Evolutionary conservation across 2,888 invertebrate species (phyloP).

Genomic region (Tortrix viridana): DNA sequence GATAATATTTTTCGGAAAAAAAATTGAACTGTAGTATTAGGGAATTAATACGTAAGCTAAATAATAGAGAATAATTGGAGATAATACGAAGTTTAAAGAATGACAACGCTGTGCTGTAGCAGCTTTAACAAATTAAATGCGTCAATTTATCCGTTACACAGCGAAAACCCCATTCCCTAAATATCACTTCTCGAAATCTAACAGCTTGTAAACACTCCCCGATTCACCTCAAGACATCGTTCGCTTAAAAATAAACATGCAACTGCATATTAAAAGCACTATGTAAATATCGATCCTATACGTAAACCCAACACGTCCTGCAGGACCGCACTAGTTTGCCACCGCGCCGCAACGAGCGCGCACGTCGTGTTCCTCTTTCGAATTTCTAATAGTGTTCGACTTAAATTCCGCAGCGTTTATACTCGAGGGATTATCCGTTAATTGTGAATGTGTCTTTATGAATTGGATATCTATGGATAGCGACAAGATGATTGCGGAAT

Average conservation of each 20-base stretch:
- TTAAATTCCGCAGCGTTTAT: conserved; percentile 43
- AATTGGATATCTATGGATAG: conserved; percentile 35
- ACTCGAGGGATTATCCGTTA: conserved; percentile 38
- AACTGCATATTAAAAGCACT: conserved; percentile 77
- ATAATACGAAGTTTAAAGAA: too few relatives aligned
- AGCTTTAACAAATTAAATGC: too few relatives aligned
- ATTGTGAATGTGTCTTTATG: conserved; percentile 36
- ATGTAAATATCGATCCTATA: conserved; percentile 81
- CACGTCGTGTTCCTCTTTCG: conserved; percentile 67
- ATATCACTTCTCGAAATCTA: neutral
- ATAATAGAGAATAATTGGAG: too few relatives aligned
- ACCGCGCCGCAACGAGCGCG: conserved; percentile 72
- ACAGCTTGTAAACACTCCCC: conserved; percentile 1
- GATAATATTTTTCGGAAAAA: too few relatives aligned
- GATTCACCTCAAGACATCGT: conserved; percentile 30
- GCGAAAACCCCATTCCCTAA: neutral
- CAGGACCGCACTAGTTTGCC: conserved; percentile 78
- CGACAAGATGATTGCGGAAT: conserved; percentile 25
- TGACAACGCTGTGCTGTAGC: too few relatives aligned
- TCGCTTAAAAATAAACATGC: conserved; percentile 37
- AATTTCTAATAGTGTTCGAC: conserved; percentile 51
- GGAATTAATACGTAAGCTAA: too few relatives aligned
- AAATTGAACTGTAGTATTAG: too few relatives aligned
- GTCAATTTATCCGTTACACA: neutral
- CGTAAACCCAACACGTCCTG: conserved; percentile 73